These are phyloP conservation scores for Strix aluco DNA, from an alignment of 2,113 vertebrate species.

Conservation along the genomic window DNA sequence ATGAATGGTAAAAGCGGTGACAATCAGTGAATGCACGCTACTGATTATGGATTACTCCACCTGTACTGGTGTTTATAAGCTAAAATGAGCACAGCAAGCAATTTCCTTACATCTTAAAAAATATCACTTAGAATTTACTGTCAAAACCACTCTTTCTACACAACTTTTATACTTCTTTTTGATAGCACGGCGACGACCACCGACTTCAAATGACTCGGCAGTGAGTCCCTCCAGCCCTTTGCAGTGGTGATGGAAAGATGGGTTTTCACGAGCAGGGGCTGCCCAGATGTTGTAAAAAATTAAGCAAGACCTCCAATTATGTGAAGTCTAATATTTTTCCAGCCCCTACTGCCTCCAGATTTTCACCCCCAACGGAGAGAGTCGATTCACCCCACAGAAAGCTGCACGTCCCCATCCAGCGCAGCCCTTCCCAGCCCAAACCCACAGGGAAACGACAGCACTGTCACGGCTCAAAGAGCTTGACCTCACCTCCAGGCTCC, in stretches of 20 bases:
- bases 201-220: not conserved
- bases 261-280: not conserved
- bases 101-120: not conserved
- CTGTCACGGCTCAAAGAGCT: not conserved
- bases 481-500: not conserved
- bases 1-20: not conserved
- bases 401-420: accelerated
- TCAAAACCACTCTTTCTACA: not conserved
- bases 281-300: not conserved
- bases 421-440: not conserved
- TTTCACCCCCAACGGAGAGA: too few relatives aligned
- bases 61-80: not conserved
- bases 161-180: not conserved
- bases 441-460: too few relatives aligned
- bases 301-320: not conserved
- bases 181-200: accelerated
- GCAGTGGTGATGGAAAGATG: not conserved
- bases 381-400: not conserved
- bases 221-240: not conserved
- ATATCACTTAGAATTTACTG: not conserved
- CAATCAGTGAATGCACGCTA: not conserved
- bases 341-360: not conserved
- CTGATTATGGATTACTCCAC: too few relatives aligned
- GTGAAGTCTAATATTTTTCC: not conserved
- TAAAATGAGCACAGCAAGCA: not conserved